phyloP scores from a whole-genome alignment of 2,113 vertebrate genomes.

The Halcyon senegalensis region DNA sequence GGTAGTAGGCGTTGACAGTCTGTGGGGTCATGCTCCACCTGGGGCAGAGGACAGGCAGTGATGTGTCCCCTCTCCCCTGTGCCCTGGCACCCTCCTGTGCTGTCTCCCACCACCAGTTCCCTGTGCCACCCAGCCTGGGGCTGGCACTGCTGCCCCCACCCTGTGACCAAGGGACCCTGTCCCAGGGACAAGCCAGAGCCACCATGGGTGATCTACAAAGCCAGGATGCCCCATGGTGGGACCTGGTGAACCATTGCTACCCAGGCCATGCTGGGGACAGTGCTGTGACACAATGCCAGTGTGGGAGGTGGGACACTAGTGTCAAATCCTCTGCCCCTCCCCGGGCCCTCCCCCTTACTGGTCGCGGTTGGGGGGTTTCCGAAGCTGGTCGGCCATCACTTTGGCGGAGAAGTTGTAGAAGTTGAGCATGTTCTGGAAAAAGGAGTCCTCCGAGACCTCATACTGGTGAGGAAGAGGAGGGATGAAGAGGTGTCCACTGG shows the following conservation, averaged over 20 bases:
- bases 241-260: not conserved
- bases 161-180: not conserved
- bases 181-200: not conserved
- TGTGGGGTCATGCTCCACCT: conserved; percentile 99
- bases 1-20: conserved; percentile 97
- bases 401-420: conserved; percentile 98
- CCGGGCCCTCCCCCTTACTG: conserved; percentile 79
- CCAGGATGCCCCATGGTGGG: not conserved
- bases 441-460: conserved; percentile 94
- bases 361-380: conserved; percentile 94
- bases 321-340: not conserved
- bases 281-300: not conserved
- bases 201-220: not conserved
- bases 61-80: not conserved
- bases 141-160: not conserved
- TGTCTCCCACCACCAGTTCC: not conserved
- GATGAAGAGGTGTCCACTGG: not conserved
- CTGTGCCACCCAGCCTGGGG: not conserved
- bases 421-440: conserved; percentile 98
- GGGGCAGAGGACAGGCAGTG: not conserved
- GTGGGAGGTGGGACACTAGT: not conserved
- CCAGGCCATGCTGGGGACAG: not conserved
- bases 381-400: conserved; percentile 96
- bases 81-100: not conserved
- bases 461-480: conserved; percentile 78